phyloP scores from a whole-genome alignment of 2,113 vertebrate species.

The Hippocampus barbouri region DNA sequence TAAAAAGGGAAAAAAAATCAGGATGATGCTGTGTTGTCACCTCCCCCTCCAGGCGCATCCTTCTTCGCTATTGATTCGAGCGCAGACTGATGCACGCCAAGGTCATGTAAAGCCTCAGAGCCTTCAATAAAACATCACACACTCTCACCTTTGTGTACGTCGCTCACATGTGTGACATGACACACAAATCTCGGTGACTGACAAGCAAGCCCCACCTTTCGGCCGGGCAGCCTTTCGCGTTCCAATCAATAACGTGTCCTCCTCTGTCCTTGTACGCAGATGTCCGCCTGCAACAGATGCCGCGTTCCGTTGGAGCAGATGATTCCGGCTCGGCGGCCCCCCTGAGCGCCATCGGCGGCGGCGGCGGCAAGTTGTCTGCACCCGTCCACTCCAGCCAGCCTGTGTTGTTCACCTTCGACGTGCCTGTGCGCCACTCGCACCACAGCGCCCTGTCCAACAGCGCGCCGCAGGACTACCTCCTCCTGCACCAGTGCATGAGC shows the following conservation, averaged over 20 bases:
- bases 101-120: slow-evolving; percentile 42
- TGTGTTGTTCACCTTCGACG: slow-evolving; percentile 91
- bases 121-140: not conserved
- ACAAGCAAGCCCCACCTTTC: not conserved
- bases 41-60: slow-evolving; percentile 45
- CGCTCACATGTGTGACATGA: not conserved
- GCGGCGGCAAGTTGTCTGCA: slow-evolving; percentile 77
- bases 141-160: not conserved
- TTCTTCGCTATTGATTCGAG: slow-evolving; percentile 54
- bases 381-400: slow-evolving; percentile 94
- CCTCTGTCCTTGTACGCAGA: slow-evolving; percentile 69
- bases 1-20: slow-evolving; percentile 17
- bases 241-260: slow-evolving; percentile 11
- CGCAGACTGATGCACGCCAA: slow-evolving; percentile 38
- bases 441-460: slow-evolving; percentile 87
- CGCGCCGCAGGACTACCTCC: slow-evolving; percentile 96
- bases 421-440: slow-evolving; percentile 76
- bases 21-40: slow-evolving; percentile 36
- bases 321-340: slow-evolving; percentile 75
- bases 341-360: slow-evolving; percentile 74
- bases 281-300: slow-evolving; percentile 79
- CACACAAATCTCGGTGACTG: not conserved
- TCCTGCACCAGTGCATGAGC: slow-evolving; percentile 97
- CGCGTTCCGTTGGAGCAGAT: slow-evolving; percentile 84
- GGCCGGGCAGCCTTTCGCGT: not conserved